Evolutionary conservation across 1,140 invertebrate species (phyloP).

Genomic region (Portunus trituberculatus): DNA sequence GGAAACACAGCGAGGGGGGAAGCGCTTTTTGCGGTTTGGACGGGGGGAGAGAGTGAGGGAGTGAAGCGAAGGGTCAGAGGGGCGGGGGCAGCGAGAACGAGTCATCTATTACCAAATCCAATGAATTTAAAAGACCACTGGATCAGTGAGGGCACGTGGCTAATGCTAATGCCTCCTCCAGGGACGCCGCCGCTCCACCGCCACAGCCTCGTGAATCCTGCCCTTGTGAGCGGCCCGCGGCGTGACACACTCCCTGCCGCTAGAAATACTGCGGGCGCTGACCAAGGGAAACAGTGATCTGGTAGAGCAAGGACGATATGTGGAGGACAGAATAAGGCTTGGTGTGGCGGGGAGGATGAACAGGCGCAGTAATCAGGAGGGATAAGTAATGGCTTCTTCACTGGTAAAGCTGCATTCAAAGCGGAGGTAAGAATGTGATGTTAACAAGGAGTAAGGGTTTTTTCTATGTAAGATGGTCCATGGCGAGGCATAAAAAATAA

Average conservation of each 20-base stretch:
- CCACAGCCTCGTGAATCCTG: not conserved
- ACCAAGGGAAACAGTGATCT: not conserved
- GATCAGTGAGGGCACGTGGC: conserved; percentile 38
- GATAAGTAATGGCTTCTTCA: no score
- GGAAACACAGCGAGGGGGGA: conserved; percentile 25
- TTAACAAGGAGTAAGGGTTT: no score
- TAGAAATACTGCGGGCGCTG: not conserved
- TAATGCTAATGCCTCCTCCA: conserved; percentile 52
- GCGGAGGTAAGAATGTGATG: no score
- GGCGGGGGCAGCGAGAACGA: not conserved
- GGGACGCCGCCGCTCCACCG: not conserved
- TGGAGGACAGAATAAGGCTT: not conserved
- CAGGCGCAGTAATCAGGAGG: no score
- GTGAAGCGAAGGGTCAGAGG: not conserved
- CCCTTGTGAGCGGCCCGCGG: not conserved
- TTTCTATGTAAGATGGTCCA: no score
- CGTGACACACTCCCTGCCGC: not conserved
- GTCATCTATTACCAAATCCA: conserved; percentile 68
- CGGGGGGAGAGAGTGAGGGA: not conserved
- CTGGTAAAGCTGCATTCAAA: no score
- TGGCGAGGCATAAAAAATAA: no score
- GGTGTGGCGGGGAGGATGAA: not conserved
- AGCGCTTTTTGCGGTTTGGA: not conserved
- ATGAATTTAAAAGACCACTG: conserved; percentile 67
- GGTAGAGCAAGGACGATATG: not conserved